Evolutionary conservation across 2,888 invertebrate species (phyloP), one percentile per base, ranked within the genome.

Genomic region (Palloptera scutellata): DNA sequence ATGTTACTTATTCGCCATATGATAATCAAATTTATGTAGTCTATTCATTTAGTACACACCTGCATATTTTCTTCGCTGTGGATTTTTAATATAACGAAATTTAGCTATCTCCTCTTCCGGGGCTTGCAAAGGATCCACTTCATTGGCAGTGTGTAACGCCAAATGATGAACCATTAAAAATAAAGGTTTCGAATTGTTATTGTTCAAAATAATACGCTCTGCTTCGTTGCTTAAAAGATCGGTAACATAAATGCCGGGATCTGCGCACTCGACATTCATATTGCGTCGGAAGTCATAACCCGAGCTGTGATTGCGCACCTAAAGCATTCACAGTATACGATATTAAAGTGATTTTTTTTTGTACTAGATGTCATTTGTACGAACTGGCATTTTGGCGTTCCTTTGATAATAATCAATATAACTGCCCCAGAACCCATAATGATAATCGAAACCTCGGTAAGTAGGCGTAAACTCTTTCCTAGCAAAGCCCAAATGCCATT

Each of bases 401-500:
- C 84, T 84, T 79, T 91, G 90, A 78, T 89, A 94, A 79, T 96
- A 97, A 80, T 94, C 93, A 67, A 93, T 89, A 73, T 88, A 91
- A 1, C 93, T 95, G 69, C 91, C 91, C 87, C 92, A 92, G 80
- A 94, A 95, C 1, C 97, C 97, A 79, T 90, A 93, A 81, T 95
- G 94, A 6, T 89, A 87, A 74, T 93, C 91, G 78, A 93, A 97
- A 4, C 95, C 95, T 45, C 94, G 87, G 69, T 86, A 85, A 0
- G 88, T 88, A 1, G 95, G 95, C 8, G 92, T 89, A 78, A 86
- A 86, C 2, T 75, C 73, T 1, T 79, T 79, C 64, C 87, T 87
- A 71, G 89, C 91, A 86, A 91, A 93, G 1, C 96, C 96, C 68
- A 96, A 88, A 81, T 93, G 92, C 96, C 96, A 97, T 86, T 97